Percentiles rank a stretch among this genome's conserved stretches.
Conservation (phyloP, 2,113 vertebrate genomes). For the Ascaphus truei region DNA sequence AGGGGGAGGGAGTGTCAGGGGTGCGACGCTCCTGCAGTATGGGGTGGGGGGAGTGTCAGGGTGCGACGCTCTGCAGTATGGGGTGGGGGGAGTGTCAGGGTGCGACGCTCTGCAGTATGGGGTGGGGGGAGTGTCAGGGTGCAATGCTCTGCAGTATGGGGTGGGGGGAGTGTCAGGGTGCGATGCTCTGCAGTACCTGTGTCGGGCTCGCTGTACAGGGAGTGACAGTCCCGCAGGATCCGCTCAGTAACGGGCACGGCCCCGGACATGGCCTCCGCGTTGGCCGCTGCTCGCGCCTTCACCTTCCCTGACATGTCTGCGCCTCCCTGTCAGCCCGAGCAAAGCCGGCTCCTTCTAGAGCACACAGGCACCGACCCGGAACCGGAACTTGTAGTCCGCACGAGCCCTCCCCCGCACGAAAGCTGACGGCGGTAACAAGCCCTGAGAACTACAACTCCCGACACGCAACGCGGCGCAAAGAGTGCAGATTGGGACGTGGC, state of each 20-base stretch:
- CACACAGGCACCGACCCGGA: not conserved
- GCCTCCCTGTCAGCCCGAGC: not conserved
- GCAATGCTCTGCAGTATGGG: no score
- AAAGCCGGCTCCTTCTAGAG: not conserved
- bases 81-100: no score
- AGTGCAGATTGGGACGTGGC: no score
- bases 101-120: no score
- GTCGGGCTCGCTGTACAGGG: constrained; percentile 61
- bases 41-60: no score
- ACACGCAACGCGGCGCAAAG: not conserved
- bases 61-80: no score
- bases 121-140: no score
- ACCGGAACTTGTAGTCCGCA: constrained; percentile 12
- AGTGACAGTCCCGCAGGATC: constrained; percentile 70
- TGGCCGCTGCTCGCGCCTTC: constrained; percentile 64
- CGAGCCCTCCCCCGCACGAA: no score
- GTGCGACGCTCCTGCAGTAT: no score
- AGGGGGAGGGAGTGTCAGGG: not conserved
- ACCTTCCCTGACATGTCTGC: constrained; percentile 65
- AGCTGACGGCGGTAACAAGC: no score
- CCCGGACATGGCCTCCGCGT: constrained; percentile 54
- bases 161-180: no score
- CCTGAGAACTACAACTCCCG: not conserved
- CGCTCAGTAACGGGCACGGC: constrained; percentile 67
- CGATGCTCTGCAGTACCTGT: constrained; percentile 63